Conservation (phyloP, 2,113 vertebrate species). For the Otis tarda region DNA sequence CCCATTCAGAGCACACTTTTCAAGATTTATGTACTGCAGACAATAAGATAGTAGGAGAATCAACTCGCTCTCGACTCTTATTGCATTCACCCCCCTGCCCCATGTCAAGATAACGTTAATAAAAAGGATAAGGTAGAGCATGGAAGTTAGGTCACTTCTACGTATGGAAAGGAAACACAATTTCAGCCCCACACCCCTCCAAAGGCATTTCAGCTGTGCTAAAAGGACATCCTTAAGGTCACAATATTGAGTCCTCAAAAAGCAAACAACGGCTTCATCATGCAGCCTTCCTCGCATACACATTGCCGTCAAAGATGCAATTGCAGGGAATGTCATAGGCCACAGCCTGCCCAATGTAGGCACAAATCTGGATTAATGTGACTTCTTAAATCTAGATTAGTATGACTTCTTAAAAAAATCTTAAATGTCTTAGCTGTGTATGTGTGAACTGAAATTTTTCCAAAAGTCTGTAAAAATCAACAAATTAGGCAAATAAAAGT, state of each 20-base stretch:
- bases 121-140: neutral
- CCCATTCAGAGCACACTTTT: conserved; percentile 59
- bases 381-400: neutral
- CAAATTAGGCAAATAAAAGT: neutral
- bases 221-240: neutral
- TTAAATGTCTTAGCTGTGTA: neutral
- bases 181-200: neutral
- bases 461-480: neutral
- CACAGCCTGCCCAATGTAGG: neutral
- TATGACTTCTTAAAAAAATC: neutral
- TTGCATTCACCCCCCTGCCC: neutral
- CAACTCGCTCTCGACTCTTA: neutral
- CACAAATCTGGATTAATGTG: neutral
- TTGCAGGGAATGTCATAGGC: neutral
- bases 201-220: neutral
- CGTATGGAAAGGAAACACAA: neutral
- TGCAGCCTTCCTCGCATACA: neutral
- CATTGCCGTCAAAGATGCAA: neutral
- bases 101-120: neutral
- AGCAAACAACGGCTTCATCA: neutral
- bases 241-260: neutral
- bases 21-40: conserved; percentile 64
- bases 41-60: conserved; percentile 39
- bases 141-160: neutral
- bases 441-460: neutral